Evolutionary conservation across 2,113 vertebrate genomes (phyloP), one percentile per base, ranked within the genome.

Genomic region (Dicaeum eximium): DNA sequence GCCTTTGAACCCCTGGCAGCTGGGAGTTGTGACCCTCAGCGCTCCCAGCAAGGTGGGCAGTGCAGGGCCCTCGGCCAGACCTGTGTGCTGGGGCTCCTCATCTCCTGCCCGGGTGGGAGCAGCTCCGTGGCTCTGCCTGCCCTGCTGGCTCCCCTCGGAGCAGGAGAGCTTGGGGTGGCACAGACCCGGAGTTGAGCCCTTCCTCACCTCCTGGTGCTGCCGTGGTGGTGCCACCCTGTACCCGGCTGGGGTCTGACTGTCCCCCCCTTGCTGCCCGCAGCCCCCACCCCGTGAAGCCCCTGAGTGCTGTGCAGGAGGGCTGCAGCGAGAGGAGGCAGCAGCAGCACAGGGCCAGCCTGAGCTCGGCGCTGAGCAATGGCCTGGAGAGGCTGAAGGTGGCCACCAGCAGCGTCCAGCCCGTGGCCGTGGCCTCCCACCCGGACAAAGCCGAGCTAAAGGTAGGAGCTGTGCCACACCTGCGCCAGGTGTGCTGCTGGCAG

Each of bases 281-380:
- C 91, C 99, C 99, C 24, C 99, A 99, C 90, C 98, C 97, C 0
- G 99, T 99, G 98, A 99, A 98, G 96, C 99, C 99, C 66, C 98
- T 99, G 96, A 99, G 97, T 7, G 82, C 98, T 5, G 86, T 73
- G 4, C 94, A 89, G 31, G 97, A 97, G 65, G 64, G 47, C 61
- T 89, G 93, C 62, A 80, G 97, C 0, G 98, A 99, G 93, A 98
- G 98, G 97, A 98, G 96, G 79, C 95, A 96, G 79, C 95, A 98
- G 92, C 96, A 96, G 40, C 93, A 96, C 74, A 97, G 98, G n/a
- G 96, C 95, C 86, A 98, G 98, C 51, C 91, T 97, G 95, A 88
- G 96, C 3, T 98, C 98, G 0, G 98, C 98, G 9, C 97, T 99
- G 88, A 98, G 96, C 97, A 98, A 98, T 2, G 98, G 98, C 45